Conservation (phyloP, 2,797 vertebrate species). For the Falco peregrinus region DNA sequence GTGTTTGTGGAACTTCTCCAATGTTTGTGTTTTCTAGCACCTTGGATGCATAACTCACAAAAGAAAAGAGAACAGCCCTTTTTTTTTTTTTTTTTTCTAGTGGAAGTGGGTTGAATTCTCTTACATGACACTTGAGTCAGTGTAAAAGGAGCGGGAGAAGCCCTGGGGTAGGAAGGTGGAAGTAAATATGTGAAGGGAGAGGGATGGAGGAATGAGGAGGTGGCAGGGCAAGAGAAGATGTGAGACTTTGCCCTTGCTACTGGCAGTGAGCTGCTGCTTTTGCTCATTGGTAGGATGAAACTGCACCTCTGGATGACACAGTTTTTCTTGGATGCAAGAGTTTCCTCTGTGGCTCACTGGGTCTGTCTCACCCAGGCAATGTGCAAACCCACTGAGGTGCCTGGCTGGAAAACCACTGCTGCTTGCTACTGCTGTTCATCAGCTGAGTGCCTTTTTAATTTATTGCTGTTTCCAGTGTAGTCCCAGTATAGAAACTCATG, state of each 20-base stretch:
- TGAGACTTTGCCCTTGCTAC: neutral
- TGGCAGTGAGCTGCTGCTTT: neutral
- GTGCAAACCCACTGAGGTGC: too few relatives aligned
- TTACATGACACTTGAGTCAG: neutral
- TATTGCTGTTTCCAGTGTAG: neutral
- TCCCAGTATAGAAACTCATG: neutral
- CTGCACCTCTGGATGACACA: too few relatives aligned
- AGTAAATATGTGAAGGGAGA: neutral
- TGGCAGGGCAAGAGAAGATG: neutral
- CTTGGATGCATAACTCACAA: neutral
- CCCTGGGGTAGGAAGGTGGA: neutral
- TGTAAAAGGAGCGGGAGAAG: neutral
- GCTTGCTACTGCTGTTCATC: neutral
- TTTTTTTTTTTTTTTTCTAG: too few relatives aligned
- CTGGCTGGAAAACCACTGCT: neutral
- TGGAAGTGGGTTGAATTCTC: neutral
- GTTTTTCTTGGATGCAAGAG: neutral
- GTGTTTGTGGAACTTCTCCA: neutral
- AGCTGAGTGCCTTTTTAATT: neutral
- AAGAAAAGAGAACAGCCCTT: neutral
- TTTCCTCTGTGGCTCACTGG: accelerated
- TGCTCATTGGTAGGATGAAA: neutral
- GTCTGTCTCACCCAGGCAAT: neutral
- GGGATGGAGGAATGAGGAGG: neutral
- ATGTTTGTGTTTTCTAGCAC: neutral